A percentile compares a stretch with the other conserved stretches of the same genome.
These are phyloP conservation scores for Echinometra lucunter DNA, from an alignment of 53 echinoderm and acorn worm genomes.

Conservation along the genomic window DNA sequence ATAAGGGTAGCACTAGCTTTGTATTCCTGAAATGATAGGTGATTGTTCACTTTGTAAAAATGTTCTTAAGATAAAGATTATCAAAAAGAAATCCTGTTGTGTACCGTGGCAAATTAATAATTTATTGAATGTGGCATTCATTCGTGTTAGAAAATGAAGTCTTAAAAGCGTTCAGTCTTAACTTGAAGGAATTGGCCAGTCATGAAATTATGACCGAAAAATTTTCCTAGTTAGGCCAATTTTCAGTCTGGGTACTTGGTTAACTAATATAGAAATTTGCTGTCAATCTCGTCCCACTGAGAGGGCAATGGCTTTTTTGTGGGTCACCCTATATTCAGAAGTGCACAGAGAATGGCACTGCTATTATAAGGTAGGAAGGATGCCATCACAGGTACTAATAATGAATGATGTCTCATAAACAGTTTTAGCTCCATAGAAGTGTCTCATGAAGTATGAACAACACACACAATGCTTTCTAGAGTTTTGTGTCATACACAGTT, in stretches of 20 bases:
- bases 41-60: constrained; percentile 47
- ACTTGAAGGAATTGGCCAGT: constrained; percentile 43
- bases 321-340: no score
- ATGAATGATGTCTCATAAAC: constrained; percentile 36
- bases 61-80: neutral
- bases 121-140: constrained; percentile 36
- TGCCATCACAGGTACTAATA: neutral
- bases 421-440: constrained; percentile 18
- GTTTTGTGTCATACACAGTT: constrained; percentile 37
- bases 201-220: constrained; percentile 38
- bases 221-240: neutral
- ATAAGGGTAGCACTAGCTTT: constrained; percentile 46
- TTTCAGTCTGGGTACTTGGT: constrained; percentile 1
- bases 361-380: no score
- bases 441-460: constrained; percentile 38
- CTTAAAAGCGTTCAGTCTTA: constrained; percentile 36
- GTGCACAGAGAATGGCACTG: no score
- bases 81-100: neutral
- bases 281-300: no score
- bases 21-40: constrained; percentile 34
- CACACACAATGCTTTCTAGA: constrained; percentile 38
- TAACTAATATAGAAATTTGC: neutral
- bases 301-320: no score
- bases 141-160: constrained; percentile 42
- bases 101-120: neutral